phyloP scores from a whole-genome alignment of 2,888 invertebrate genomes.

The Hypercompe scribonia region DNA sequence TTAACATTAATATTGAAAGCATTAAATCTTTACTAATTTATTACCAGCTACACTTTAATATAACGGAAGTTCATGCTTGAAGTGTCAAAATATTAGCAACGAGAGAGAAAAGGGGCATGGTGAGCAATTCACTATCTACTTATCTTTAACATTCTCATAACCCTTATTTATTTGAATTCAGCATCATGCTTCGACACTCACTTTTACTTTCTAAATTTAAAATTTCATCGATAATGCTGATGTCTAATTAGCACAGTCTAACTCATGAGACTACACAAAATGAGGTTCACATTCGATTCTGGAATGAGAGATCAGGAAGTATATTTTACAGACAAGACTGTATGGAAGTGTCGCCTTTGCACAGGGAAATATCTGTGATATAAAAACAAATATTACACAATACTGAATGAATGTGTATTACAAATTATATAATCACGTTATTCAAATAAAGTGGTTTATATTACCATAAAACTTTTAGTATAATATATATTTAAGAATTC shows the following conservation, averaged over 20 bases:
- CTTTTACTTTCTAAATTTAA: constrained; percentile 18
- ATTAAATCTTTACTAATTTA: constrained; percentile 50
- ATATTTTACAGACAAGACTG: constrained; percentile 60
- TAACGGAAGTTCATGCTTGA: constrained; percentile 43
- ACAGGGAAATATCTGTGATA: constrained; percentile 25
- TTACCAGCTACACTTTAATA: constrained; percentile 46
- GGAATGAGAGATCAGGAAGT: constrained; percentile 76
- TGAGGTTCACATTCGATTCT: constrained; percentile 70
- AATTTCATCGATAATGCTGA: constrained; percentile 20
- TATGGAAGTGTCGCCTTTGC: constrained; percentile 62
- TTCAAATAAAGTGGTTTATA: background rate
- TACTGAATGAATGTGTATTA: constrained; percentile 18
- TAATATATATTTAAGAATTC: constrained; percentile 2
- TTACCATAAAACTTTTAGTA: constrained; percentile 10
- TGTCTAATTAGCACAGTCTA: constrained; percentile 12
- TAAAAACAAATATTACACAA: constrained; percentile 15
- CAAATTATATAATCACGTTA: constrained; percentile 7
- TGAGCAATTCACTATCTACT: constrained; percentile 53
- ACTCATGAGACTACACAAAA: constrained; percentile 64
- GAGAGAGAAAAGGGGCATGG: constrained; percentile 46
- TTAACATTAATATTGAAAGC: constrained; percentile 28
- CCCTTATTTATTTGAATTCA: constrained; percentile 33
- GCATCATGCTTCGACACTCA: constrained; percentile 6
- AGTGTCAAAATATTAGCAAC: constrained; percentile 47
- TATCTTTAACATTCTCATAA: constrained; percentile 39